Evolutionary conservation across 2,888 invertebrate genomes (phyloP).

Genomic region (Rhaphigaster nebulosa): DNA sequence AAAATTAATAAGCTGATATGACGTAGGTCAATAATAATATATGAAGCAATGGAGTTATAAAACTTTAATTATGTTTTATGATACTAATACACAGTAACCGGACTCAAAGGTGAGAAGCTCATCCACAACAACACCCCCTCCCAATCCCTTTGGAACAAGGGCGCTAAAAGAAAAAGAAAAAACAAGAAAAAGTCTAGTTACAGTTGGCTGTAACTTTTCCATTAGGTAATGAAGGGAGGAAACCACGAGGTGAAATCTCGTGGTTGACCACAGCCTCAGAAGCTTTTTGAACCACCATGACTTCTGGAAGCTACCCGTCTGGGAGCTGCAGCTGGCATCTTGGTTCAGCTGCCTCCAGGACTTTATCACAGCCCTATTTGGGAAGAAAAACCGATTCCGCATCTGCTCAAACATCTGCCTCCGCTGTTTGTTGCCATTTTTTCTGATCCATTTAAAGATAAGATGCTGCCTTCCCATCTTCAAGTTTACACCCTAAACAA

Average conservation of each 20-base stretch:
- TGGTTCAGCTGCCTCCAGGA: not conserved
- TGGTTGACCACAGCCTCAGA: constrained; percentile 23
- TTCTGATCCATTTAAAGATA: not conserved
- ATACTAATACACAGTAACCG: not conserved
- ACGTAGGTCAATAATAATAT: too few species aligned
- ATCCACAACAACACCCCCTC: not conserved
- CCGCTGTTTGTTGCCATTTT: not conserved
- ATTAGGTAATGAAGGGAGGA: constrained; percentile 42
- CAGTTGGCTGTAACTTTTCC: not conserved
- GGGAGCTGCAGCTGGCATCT: not conserved
- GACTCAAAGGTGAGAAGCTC: not conserved
- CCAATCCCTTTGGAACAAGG: not conserved
- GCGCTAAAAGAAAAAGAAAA: not conserved
- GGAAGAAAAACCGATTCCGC: constrained; percentile 16
- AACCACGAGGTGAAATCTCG: constrained; percentile 18
- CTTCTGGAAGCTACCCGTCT: too few species aligned
- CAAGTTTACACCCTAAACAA: not conserved
- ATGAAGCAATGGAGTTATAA: too few species aligned
- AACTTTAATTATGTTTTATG: too few species aligned
- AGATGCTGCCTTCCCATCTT: not conserved
- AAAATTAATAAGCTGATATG: too few species aligned
- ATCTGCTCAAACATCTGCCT: constrained; percentile 28
- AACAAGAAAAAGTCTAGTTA: not conserved
- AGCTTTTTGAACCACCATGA: not conserved
- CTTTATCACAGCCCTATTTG: not conserved